Base-by-base conservation (phyloP, 2,113 vertebrate species). In the Dasypus novemcinctus region DNA sequence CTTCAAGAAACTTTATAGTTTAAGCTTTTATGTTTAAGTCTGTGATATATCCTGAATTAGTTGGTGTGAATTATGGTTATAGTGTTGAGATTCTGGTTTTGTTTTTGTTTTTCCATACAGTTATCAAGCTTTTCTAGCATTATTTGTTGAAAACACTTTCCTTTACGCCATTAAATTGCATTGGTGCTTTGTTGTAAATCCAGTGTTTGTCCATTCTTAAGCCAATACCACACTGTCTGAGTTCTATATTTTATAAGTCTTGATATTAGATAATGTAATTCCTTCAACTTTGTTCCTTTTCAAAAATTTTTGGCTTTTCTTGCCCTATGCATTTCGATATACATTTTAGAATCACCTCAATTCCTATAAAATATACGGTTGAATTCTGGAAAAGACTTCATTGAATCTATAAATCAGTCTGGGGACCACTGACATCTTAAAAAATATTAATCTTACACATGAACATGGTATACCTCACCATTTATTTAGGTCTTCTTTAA, bases 401-500 rank as follows among this genome's bases (percentile, higher is more conserved):
- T 31, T 66, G 25, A 93, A 52, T 66, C 74, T 57, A 8, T 36
- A 69, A 7, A 36, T 66, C 25, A 31, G 1, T 90, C 38, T 66
- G 6, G 21, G 25, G n/a, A 74, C 15, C 33, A 36, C 5, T 25
- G 57, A 17, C 41, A 66, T 87, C 23, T 86, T 75, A 75, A 33
- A 17, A 81, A 31, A 1, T 46, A 59, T n/a, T 64, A 59, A 12
- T 69, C 6, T 46, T 66, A 31, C 61, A 21, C 36, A 25, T 61
- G 41, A 23, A 57, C n/a, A 61, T 33, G 54, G 25, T 41, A 63
- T 69, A 49, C 80, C n/a, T 93, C 72, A n/a, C 20, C n/a, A 33
- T 81, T 78, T 79, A 49, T 69, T 95, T 94, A 71, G 21, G n/a
- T 79, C 72, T 79, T 21, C 57, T 43, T 84, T 66, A 87, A 59